Evolutionary conservation across 92 coral and sea anemone species (phyloP).

Genomic region (Porites rus): DNA sequence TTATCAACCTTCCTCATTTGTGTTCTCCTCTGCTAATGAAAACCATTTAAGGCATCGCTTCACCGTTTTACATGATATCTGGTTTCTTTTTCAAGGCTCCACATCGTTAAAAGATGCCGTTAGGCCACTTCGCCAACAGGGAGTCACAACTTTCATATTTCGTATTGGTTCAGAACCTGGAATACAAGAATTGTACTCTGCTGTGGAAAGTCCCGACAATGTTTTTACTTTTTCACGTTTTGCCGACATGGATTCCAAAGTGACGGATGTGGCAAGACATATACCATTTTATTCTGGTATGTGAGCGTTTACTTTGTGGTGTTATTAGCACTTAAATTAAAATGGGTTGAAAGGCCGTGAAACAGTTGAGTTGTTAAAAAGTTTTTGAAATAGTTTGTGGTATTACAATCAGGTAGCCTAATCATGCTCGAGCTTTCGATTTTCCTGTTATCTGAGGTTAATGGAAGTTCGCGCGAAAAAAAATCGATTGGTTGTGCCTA

Average conservation of each 20-base stretch:
- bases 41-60: too few relatives aligned
- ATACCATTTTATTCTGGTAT: conserved; percentile 39
- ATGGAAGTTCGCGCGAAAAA: too few relatives aligned
- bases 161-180: conserved; percentile 70
- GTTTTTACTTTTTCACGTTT: conserved; percentile 14
- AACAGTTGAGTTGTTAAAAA: too few relatives aligned
- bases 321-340: neutral
- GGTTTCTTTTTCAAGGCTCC: conserved; percentile 9
- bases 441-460: too few relatives aligned
- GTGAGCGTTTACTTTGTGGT: neutral
- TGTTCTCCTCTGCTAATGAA: too few relatives aligned
- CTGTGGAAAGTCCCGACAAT: conserved; percentile 55
- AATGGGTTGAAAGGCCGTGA: too few relatives aligned
- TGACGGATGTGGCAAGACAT: conserved; percentile 35
- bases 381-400: too few relatives aligned
- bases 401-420: too few relatives aligned
- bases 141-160: conserved; percentile 69
- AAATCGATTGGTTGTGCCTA: too few relatives aligned
- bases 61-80: neutral
- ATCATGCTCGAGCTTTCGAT: too few relatives aligned
- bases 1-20: too few relatives aligned
- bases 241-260: conserved; percentile 29
- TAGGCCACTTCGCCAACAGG: conserved; percentile 51
- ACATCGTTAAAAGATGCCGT: conserved; percentile 58
- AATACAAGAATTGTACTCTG: conserved; percentile 27